These are phyloP conservation scores for Hymenochirus boettgeri DNA, from an alignment of 2,113 vertebrate genomes.

Conservation along the genomic window DNA sequence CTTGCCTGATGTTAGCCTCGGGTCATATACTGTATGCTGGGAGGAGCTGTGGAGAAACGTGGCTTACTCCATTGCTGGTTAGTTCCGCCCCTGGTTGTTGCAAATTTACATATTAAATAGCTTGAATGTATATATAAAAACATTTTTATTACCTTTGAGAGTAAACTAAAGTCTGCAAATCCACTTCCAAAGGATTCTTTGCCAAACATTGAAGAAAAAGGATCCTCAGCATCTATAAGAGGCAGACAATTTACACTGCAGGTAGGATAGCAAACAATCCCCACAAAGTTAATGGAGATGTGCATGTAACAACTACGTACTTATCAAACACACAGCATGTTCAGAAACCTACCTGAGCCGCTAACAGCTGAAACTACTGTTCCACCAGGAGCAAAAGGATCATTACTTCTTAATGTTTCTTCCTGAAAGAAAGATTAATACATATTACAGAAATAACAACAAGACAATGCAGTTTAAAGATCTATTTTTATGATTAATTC, in stretches of 20 bases:
- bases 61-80: no score
- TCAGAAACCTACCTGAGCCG: slow-evolving; percentile 79
- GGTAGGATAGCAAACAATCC: not conserved
- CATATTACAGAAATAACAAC: no score
- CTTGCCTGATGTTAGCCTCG: no score
- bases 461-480: no score
- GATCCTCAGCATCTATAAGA: slow-evolving; percentile 62
- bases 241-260: not conserved
- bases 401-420: slow-evolving; percentile 72
- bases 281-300: not conserved
- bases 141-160: slow-evolving; percentile 78
- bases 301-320: slow-evolving; percentile 48
- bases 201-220: slow-evolving; percentile 89
- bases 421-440: slow-evolving; percentile 63
- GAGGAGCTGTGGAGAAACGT: no score
- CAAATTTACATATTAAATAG: no score
- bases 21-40: no score
- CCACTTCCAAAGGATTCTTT: slow-evolving; percentile 83
- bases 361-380: slow-evolving; percentile 71
- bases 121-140: slow-evolving; percentile 30
- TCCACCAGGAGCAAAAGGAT: slow-evolving; percentile 95
- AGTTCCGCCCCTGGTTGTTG: no score
- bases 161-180: slow-evolving; percentile 89
- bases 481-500: no score
- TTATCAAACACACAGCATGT: not conserved